phyloP scores from a whole-genome alignment of 2,797 vertebrate species.

The Arctocebus calabarensis region DNA sequence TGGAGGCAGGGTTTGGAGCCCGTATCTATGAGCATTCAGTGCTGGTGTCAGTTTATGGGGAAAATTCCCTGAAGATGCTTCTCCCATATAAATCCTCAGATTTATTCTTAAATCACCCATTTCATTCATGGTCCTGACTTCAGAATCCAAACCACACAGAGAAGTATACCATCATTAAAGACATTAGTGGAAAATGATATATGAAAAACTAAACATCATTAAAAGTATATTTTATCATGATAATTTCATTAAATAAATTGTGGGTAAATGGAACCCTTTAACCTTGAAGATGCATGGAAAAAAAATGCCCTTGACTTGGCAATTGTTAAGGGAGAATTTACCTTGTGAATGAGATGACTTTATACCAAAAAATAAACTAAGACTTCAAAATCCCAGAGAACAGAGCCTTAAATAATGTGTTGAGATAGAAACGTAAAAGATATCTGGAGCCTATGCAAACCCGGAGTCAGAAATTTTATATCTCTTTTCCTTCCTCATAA shows the following conservation, averaged over 20 bases:
- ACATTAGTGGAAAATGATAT: not conserved
- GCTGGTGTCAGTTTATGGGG: not conserved
- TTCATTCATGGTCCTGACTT: not conserved
- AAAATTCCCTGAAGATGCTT: constrained; percentile 9
- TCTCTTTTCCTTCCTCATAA: constrained; percentile 79
- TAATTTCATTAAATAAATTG: constrained; percentile 5
- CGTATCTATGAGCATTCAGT: not conserved
- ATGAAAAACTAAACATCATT: not conserved
- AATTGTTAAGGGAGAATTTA: constrained; percentile 50
- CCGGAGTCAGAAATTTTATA: constrained; percentile 78
- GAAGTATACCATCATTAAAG: not conserved
- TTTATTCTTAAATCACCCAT: not conserved
- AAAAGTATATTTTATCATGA: constrained; percentile 9
- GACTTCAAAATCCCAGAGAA: constrained; percentile 67
- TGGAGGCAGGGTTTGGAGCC: not conserved
- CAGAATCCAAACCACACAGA: not conserved
- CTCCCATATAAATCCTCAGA: not conserved
- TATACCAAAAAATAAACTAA: constrained; percentile 77
- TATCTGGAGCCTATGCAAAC: constrained; percentile 73
- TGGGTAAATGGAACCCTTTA: constrained; percentile 15
- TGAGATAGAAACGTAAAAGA: constrained; percentile 73
- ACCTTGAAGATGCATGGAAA: constrained; percentile 17
- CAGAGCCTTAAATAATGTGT: constrained; percentile 79
- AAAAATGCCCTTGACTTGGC: constrained; percentile 47
- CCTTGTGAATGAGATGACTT: constrained; percentile 58